A percentile compares a stretch with the other conserved stretches of the same genome.
phyloP scores from a whole-genome alignment of 2,113 vertebrate genomes.

The Pollimyrus isidori region DNA sequence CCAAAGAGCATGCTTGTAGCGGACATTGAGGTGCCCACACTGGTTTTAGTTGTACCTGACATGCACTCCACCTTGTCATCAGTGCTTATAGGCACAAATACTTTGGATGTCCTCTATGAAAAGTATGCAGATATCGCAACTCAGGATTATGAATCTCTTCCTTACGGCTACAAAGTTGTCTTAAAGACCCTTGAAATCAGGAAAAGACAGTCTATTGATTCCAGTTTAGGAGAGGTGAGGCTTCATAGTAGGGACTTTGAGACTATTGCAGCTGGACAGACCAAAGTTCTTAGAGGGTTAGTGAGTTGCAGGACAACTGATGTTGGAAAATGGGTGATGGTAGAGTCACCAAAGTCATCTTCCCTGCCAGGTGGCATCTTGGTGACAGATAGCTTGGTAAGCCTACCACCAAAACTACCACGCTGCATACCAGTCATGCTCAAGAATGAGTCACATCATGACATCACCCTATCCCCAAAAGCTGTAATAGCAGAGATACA shows the following conservation, averaged over 20 bases:
- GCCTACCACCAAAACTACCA: not conserved
- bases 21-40: no score
- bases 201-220: not conserved
- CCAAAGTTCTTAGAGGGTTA: not conserved
- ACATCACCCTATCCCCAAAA: not conserved
- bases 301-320: not conserved
- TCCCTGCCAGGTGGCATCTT: constrained; percentile 6
- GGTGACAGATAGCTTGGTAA: not conserved
- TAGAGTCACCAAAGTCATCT: not conserved
- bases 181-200: constrained; percentile 15
- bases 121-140: not conserved
- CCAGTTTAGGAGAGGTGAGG: not conserved
- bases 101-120: not conserved
- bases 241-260: not conserved
- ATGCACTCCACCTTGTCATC: not conserved
- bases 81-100: no score
- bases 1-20: no score
- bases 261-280: constrained; percentile 1
- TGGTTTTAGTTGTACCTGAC: not conserved
- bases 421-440: not conserved
- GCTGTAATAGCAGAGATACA: not conserved
- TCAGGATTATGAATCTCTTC: not conserved
- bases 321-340: not conserved
- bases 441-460: constrained; percentile 13
- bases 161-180: constrained; percentile 10